Conservation (phyloP, 2,797 vertebrate species). For the Lepilemur septentrionalis region DNA sequence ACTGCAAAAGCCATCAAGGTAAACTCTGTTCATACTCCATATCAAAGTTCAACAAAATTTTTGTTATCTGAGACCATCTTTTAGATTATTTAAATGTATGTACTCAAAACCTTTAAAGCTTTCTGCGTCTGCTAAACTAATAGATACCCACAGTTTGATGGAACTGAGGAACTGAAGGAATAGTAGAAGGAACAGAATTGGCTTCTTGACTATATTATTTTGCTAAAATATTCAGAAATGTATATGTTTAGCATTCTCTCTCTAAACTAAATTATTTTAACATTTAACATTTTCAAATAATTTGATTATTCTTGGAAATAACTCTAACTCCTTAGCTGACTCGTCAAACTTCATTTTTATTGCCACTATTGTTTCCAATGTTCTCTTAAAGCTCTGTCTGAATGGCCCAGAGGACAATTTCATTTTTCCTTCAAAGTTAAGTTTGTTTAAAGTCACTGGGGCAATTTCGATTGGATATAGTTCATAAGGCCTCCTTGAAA, state of each 20-base stretch:
- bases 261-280: background rate
- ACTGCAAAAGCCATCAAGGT: background rate
- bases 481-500: background rate
- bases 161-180: background rate
- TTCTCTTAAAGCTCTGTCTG: background rate
- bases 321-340: background rate
- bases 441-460: background rate
- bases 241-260: background rate
- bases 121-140: background rate
- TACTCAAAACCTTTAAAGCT: background rate
- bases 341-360: slow-evolving; percentile 11
- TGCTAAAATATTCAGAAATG: background rate
- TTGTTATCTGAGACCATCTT: background rate
- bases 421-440: background rate
- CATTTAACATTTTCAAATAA: background rate
- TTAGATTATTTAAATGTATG: background rate
- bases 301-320: slow-evolving; percentile 27
- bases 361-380: background rate
- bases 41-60: background rate
- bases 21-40: background rate
- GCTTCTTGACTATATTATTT: background rate
- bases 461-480: background rate
- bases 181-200: background rate
- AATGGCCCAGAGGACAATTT: background rate
- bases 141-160: background rate